Base-by-base conservation (phyloP, 2,113 vertebrate genomes). In the Stictonetta naevosa region DNA sequence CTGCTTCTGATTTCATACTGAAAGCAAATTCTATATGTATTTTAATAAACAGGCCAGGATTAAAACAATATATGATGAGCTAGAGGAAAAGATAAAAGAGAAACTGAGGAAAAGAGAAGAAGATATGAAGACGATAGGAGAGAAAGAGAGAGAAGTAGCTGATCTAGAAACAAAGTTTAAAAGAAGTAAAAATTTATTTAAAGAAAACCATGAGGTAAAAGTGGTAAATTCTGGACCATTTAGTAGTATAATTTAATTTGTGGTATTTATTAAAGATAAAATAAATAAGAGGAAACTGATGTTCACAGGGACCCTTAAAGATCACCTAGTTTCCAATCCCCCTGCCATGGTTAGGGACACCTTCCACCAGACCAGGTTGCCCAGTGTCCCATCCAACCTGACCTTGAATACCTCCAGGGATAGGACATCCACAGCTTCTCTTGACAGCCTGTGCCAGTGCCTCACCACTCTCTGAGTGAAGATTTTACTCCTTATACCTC, bases 21-120 rank as follows among this genome's bases (percentile, higher is more conserved):
- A 42, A 56, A 71, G 10, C 16, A 50, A 73, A 40, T 63, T 89
- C 72, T 83, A 25, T 78, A 20, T 86, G 18, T 73, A 79, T 94
- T 63, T 92, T 93, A 92, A 33, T 88, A 84, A 88, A 75, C 80
- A 98, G 98, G 92, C 75, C 80, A 96, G 28, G 33, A 52, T 97
- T 55, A 93, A 55, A 93, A 10, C 38, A 59, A 23, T 97, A 55
- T 62, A 91, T 67, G 78, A 81, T 48, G 48, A 71, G 7, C 83
- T 95, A 34, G 15, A 59, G 14, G 13, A 84, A 56, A 95, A 96
- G n/a, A 55, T 55, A 76, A 95, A 71, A 22, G 92, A 92, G 3
- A 92, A 95, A 25, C 4, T 73, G 8, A 73, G 60, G 66, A 92
- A 48, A 46, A 98, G 96, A 89, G 64, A 80, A 21, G 83, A 98